Evolutionary conservation across 1,140 invertebrate genomes (phyloP).

Genomic region (Leucophenga varia): DNA sequence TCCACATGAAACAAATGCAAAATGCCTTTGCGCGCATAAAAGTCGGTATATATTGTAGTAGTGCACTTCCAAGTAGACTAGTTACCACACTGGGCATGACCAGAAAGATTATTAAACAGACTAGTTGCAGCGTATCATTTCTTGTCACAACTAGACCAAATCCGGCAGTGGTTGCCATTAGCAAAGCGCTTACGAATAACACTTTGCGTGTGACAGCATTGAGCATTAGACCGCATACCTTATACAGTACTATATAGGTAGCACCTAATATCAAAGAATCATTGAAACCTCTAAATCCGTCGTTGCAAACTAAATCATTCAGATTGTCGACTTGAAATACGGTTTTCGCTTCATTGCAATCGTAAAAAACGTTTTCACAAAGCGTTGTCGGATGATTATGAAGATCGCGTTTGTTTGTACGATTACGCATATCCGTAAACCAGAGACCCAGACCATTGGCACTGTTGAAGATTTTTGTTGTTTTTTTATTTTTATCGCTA

Average conservation of each 20-base stretch:
- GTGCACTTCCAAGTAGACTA: slow-evolving; percentile 29
- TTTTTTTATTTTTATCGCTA: no score
- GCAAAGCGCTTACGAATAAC: slow-evolving; percentile 21
- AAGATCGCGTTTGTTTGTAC: slow-evolving; percentile 25
- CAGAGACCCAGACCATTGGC: slow-evolving; percentile 31
- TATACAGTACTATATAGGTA: slow-evolving; percentile 27
- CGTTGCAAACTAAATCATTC: slow-evolving; percentile 32
- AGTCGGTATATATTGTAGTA: slow-evolving; percentile 29
- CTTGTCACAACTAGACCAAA: slow-evolving; percentile 18
- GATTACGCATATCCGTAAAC: slow-evolving; percentile 33
- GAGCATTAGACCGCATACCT: slow-evolving; percentile 26
- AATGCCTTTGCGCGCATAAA: slow-evolving; percentile 28
- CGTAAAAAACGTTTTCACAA: slow-evolving; percentile 28
- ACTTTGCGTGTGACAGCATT: slow-evolving; percentile 20
- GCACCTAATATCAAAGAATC: slow-evolving; percentile 28
- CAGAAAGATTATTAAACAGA: slow-evolving; percentile 22
- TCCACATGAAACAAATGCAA: slow-evolving; percentile 38
- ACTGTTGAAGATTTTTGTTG: no score
- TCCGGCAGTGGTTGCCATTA: slow-evolving; percentile 21
- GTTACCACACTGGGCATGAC: slow-evolving; percentile 22
- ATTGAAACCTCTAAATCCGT: slow-evolving; percentile 24
- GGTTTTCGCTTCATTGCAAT: background rate
- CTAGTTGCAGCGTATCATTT: slow-evolving; percentile 17
- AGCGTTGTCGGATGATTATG: slow-evolving; percentile 14
- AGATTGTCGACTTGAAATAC: no score